Base-by-base conservation (phyloP, 2,797 vertebrate genomes). In the Coilia nasus region DNA sequence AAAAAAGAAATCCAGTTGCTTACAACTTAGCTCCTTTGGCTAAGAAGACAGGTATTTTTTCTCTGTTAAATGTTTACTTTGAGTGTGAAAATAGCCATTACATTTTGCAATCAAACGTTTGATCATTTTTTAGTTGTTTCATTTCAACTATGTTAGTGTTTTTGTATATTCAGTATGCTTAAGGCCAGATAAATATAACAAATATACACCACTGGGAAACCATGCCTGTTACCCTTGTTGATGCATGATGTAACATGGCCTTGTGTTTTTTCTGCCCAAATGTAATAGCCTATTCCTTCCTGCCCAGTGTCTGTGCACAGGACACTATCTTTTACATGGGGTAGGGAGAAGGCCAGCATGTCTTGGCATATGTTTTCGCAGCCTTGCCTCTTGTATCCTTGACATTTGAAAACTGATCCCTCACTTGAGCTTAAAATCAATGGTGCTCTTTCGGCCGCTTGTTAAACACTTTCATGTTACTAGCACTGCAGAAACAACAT, bases 391-490 rank as follows among this genome's bases (percentile, higher is more conserved):
- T 75, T 75, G 56, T 47, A 75, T 15, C 78, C 67, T 83, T 81
- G 50, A 81, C 84, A 59, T 87, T 83, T 85, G 62, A 85, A 56
- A 85, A 75, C 83, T 87, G 84, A 83, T 84, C 60, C 56, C 82
- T 50, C 67, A 81, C 59, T 83, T 25, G 31, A 82, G 47, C 14
- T 23, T n/a, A 19, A 84, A 88, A 86, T 88, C 83, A 82, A 86
- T 84, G 41, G 17, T 56, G 60, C 41, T 62, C 60, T 80, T 81
- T 75, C 35, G 59, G 44, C 17, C 21, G 50, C 50, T 54, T 44
- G 4, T 56, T 85, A 60, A 44, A 85, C 44, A 64, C 46, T 2
- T 85, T 31, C 15, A 60, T 71, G 31, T 54, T 82, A 60, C 31
- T 62, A 82, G 15, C 50, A 83, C 83, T 28, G 31, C 64, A 81